A percentile compares a stretch with the other conserved stretches of the same genome.
phyloP scores from a whole-genome alignment of 1,140 invertebrate species.

The Lepeophtheirus salmonis region DNA sequence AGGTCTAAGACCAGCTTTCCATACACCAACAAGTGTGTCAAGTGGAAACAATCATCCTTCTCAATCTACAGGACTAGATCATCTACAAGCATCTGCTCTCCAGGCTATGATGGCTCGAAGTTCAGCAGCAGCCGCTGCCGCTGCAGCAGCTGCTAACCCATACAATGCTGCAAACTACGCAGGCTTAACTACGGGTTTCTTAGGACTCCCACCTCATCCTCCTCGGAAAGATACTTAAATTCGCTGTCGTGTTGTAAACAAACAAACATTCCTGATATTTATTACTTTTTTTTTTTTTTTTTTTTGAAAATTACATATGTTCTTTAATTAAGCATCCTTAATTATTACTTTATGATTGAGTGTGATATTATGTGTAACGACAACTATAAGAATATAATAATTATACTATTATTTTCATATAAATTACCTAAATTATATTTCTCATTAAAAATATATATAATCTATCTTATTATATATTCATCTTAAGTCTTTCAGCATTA shows the following conservation, averaged over 20 bases:
- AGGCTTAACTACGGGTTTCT: neutral
- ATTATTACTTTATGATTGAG: neutral
- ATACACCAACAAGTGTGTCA: neutral
- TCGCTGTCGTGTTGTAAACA: no score
- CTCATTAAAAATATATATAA: neutral
- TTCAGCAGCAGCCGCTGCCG: neutral
- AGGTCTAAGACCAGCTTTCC: neutral
- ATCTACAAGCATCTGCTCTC: conserved; percentile 1
- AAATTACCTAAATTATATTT: neutral
- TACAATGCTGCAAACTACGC: neutral
- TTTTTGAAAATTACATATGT: no score
- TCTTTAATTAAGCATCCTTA: no score
- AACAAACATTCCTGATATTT: neutral
- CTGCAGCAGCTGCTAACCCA: neutral
- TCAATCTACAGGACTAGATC: neutral
- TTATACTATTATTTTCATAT: neutral
- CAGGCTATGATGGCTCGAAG: conserved; percentile 6
- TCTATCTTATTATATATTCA: no score
- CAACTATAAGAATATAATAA: neutral
- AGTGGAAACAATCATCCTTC: neutral
- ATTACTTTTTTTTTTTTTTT: neutral
- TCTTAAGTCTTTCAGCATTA: no score
- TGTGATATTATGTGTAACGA: neutral
- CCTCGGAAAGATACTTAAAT: neutral
- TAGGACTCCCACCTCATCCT: neutral